Conservation (phyloP, 2,888 invertebrate species). For the Leptinotarsa peninsularis region DNA sequence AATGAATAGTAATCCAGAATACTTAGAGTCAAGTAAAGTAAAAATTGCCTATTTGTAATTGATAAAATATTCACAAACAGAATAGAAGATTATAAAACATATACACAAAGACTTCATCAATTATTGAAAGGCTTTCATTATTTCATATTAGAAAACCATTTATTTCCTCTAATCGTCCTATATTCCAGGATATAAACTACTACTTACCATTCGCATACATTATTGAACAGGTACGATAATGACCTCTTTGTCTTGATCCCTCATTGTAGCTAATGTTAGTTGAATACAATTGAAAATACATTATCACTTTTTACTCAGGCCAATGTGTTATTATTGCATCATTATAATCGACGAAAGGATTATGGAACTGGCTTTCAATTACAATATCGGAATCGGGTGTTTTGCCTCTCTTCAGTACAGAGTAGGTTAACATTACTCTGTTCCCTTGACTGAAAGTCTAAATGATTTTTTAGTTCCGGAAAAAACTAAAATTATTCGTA, state of each 20-base stretch:
- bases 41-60: neutral
- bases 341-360: neutral
- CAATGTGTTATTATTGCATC: slow-evolving; percentile 27
- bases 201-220: slow-evolving; percentile 26
- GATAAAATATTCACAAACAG: neutral
- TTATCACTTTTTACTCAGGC: slow-evolving; percentile 36
- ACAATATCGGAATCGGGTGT: no score
- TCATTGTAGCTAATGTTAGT: slow-evolving; percentile 21
- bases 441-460: no score
- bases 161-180: neutral
- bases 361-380: neutral
- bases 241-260: slow-evolving; percentile 29
- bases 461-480: no score
- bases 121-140: neutral
- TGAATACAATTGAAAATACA: slow-evolving; percentile 41
- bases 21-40: no score
- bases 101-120: neutral
- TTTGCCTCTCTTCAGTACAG: no score
- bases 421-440: no score
- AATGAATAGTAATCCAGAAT: no score
- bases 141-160: slow-evolving; percentile 10
- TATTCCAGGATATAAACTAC: slow-evolving; percentile 4
- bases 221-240: slow-evolving; percentile 34
- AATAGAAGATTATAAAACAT: slow-evolving; percentile 7
- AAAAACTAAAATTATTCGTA: no score